Evolutionary conservation across 2,888 invertebrate species (phyloP), one percentile per base, ranked within the genome.

Genomic region (Athetis lepigone): DNA sequence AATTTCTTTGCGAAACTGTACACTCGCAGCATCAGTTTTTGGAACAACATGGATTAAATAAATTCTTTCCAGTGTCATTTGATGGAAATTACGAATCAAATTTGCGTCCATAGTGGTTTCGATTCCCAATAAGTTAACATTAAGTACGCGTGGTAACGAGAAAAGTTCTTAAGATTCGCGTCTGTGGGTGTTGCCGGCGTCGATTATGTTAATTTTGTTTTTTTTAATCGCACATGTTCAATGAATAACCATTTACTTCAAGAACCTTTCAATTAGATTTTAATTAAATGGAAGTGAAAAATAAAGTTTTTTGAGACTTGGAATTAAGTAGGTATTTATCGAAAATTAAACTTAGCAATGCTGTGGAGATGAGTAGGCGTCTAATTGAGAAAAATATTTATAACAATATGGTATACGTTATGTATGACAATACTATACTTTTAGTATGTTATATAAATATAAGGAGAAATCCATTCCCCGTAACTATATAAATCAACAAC

Each of bases 1-100:
- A 91, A 91, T 92, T 89, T 91, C 89, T 91, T 90, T 79, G 83
- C 86, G 79, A 91, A 92, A 90, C 90, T 88, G 89, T 89, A 87
- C 82, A 84, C 88, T 87, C 83, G 42, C 64, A 75, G 86, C 89
- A 89, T 88, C 89, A 88, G 91, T 90, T 92, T 92, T 90, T 82
- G 88, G 87, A 88, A 90, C 82, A 87, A 88, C 85, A 88, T 85
- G 88, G 90, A 92, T 92, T 92, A 90, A 91, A 90, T 90, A 90
- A 90, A 92, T 90, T 90, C 85, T 86, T 88, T 85, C 77, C 78
- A 81, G 82, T 79, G 83, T 78, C 82, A 85, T 90, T 91, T 88
- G 83, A 86, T 86, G 83, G 77, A 82, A 85, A 90, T 90, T 87
- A 84, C 82, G 81, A 84, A 85, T 86, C 84, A 83, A 88, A 86